A percentile compares a stretch with the other conserved stretches of the same genome.
Evolutionary conservation across 2,888 invertebrate species (phyloP).

Genomic region (Smittia sp.): DNA sequence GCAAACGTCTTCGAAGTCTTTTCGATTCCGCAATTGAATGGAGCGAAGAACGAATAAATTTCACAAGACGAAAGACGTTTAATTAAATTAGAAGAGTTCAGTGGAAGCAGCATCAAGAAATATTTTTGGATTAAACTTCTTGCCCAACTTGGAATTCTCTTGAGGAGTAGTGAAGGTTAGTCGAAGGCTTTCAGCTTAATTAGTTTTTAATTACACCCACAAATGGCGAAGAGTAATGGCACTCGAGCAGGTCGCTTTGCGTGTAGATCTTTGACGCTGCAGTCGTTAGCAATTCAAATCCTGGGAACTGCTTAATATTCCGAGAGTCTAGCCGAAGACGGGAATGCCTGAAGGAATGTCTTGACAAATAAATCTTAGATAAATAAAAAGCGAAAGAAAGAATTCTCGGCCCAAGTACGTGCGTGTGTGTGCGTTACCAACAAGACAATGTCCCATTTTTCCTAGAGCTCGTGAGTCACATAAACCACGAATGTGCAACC

Average conservation of each 20-base stretch:
- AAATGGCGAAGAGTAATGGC: not conserved
- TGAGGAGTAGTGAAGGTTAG: conserved; percentile 16
- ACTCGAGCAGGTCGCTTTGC: not conserved
- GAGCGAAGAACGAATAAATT: not conserved
- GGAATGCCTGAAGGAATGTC: not conserved
- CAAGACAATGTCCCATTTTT: not conserved
- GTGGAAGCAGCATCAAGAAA: not conserved
- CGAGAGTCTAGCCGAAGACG: not conserved
- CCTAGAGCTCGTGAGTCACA: not conserved
- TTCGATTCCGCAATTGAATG: not conserved
- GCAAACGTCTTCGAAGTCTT: not conserved
- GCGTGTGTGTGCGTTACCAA: not conserved
- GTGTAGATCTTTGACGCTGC: not conserved
- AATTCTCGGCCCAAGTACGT: not conserved
- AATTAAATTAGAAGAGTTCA: not conserved
- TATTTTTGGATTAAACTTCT: not conserved
- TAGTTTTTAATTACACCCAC: conserved; percentile 31
- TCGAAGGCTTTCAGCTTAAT: conserved; percentile 15
- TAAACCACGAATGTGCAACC: not conserved
- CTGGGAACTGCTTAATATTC: conserved; percentile 3
- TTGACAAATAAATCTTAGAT: not conserved
- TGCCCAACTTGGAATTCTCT: not conserved
- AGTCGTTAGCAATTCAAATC: not conserved
- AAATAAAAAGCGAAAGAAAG: not conserved
- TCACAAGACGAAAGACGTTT: not conserved